phyloP scores from a whole-genome alignment of 2,113 vertebrate genomes.

The Noctilio leporinus region DNA sequence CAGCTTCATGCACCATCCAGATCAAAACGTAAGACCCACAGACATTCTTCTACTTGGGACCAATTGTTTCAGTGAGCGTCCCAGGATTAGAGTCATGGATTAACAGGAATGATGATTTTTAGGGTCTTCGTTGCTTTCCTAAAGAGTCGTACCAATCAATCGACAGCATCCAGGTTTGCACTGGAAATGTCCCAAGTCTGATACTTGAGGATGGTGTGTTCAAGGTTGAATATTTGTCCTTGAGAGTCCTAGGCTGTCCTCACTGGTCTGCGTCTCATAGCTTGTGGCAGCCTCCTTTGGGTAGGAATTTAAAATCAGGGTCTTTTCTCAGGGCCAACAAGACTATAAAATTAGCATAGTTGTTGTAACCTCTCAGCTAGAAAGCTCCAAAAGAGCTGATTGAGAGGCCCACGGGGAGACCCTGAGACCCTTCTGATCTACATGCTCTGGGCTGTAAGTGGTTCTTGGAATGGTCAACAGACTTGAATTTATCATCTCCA shows the following conservation, averaged over 20 bases:
- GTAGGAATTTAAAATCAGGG: background rate
- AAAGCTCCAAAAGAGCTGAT: background rate
- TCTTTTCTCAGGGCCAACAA: background rate
- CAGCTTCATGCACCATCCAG: background rate
- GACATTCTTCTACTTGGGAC: background rate
- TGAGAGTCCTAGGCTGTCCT: background rate
- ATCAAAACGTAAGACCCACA: background rate
- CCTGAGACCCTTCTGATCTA: background rate
- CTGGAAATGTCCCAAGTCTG: background rate
- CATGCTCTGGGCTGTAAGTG: rapidly evolving
- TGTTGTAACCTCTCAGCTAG: background rate
- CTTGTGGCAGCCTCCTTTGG: background rate
- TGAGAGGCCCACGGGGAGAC: background rate
- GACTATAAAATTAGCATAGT: background rate
- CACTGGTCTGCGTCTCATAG: background rate
- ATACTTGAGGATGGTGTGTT: background rate
- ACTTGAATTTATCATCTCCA: background rate
- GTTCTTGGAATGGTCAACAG: background rate
- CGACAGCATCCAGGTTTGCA: background rate
- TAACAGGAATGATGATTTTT: background rate
- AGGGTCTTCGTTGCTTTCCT: background rate
- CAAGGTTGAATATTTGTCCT: background rate
- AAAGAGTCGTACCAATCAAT: background rate
- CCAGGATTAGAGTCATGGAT: background rate
- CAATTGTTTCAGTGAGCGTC: background rate